Percentiles rank a stretch among this genome's conserved stretches.
phyloP scores from a whole-genome alignment of 2,888 invertebrate genomes.

The Drosophila birchii region DNA sequence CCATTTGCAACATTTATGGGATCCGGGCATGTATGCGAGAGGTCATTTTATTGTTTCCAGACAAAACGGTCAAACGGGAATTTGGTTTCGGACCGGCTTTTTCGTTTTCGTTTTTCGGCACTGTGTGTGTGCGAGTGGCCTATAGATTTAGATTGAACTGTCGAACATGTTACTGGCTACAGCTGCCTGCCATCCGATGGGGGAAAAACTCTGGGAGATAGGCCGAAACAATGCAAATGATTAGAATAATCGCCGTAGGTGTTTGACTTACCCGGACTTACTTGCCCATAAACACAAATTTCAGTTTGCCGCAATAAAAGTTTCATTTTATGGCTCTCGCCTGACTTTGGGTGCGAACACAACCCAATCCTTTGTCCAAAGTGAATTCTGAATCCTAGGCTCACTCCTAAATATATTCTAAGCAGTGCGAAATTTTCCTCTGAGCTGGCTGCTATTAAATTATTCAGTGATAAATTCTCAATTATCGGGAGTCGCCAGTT shows the following conservation, averaged over 20 bases:
- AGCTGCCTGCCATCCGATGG: not conserved
- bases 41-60: slow-evolving; percentile 76
- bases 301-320: slow-evolving; percentile 53
- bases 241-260: slow-evolving; percentile 77
- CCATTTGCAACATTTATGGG: slow-evolving; percentile 76
- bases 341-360: slow-evolving; percentile 20
- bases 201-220: slow-evolving; percentile 24
- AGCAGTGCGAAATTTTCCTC: not conserved
- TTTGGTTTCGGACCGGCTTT: slow-evolving; percentile 60
- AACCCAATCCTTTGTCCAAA: slow-evolving; percentile 16
- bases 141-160: slow-evolving; percentile 78
- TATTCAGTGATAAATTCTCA: slow-evolving; percentile 51
- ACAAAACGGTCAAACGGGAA: slow-evolving; percentile 79
- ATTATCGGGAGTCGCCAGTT: slow-evolving; percentile 32
- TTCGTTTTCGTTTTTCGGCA: slow-evolving; percentile 1
- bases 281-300: slow-evolving; percentile 43
- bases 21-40: slow-evolving; percentile 37
- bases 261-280: slow-evolving; percentile 58
- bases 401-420: slow-evolving; percentile 3
- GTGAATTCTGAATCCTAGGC: slow-evolving; percentile 30
- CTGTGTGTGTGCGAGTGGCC: slow-evolving; percentile 43
- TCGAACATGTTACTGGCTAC: slow-evolving; percentile 63
- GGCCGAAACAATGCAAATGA: slow-evolving; percentile 65
- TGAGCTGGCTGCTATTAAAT: slow-evolving; percentile 30
- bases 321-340: slow-evolving; percentile 45